A percentile compares a stretch with the other conserved stretches of the same genome.
Conservation (phyloP, 2,113 vertebrate genomes). For the Jaculus jaculus region DNA sequence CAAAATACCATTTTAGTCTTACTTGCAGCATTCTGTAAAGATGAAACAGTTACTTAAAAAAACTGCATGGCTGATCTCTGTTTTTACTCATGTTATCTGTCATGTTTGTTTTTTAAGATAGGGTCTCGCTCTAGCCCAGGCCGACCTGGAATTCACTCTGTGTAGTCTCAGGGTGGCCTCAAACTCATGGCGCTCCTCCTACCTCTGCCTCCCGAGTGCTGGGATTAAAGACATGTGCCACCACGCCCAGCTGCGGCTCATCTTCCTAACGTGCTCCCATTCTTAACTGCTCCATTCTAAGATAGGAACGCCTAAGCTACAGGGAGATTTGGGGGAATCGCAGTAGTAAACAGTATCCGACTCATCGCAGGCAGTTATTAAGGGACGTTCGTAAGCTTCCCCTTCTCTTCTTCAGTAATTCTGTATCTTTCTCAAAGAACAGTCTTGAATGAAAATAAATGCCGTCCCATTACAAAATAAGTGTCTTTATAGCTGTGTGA, state of each 20-base stretch:
- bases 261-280: neutral
- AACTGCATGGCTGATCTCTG: neutral
- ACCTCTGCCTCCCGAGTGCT: no score
- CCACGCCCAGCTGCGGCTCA: no score
- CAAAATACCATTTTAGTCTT: neutral
- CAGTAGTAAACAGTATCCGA: neutral
- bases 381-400: neutral
- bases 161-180: no score
- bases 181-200: no score
- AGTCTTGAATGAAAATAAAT: neutral
- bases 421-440: neutral
- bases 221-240: no score
- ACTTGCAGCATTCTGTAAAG: neutral
- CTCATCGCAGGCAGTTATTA: neutral
- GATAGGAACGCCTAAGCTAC: neutral
- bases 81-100: neutral
- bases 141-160: no score
- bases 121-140: no score
- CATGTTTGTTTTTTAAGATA: no score
- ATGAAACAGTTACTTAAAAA: neutral
- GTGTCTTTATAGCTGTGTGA: neutral
- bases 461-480: neutral
- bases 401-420: neutral
- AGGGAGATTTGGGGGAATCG: neutral
- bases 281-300: neutral